These are phyloP conservation scores for Setipinna tenuifilis DNA, from an alignment of 2,797 vertebrate genomes.

Conservation along the genomic window DNA sequence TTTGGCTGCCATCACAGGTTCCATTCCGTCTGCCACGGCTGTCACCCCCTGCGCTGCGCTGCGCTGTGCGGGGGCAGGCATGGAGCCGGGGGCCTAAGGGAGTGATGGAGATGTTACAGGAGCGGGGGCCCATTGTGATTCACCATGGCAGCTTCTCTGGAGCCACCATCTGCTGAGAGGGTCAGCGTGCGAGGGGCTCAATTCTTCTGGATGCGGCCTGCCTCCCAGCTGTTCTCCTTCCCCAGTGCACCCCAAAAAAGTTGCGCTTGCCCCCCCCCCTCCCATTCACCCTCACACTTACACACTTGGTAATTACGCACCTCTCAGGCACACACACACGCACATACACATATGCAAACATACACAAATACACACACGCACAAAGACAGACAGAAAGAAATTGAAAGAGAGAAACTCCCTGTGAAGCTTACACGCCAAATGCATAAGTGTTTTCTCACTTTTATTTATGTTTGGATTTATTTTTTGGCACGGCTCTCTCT, in stretches of 20 bases:
- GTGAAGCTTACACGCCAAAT: not conserved
- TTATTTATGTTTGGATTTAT: slow-evolving; percentile 34
- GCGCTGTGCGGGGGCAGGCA: slow-evolving; percentile 61
- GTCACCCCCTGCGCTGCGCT: slow-evolving; percentile 34
- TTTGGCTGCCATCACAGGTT: slow-evolving; percentile 29
- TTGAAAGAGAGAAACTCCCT: not conserved
- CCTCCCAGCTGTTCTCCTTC: slow-evolving; percentile 80
- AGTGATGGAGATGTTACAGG: slow-evolving; percentile 81
- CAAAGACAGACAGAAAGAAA: slow-evolving; percentile 53
- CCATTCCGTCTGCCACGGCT: slow-evolving; percentile 37
- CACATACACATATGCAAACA: slow-evolving; percentile 53
- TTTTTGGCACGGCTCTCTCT: slow-evolving; percentile 19
- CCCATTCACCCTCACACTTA: not conserved
- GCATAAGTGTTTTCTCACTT: not conserved
- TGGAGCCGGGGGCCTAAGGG: slow-evolving; percentile 65
- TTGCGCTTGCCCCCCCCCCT: not conserved
- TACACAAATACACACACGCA: slow-evolving; percentile 57
- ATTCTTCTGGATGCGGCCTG: slow-evolving; percentile 77
- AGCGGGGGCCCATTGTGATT: slow-evolving; percentile 74
- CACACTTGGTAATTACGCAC: not conserved
- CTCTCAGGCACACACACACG: not conserved
- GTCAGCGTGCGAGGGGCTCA: slow-evolving; percentile 76
- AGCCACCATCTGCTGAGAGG: slow-evolving; percentile 82
- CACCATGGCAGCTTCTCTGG: slow-evolving; percentile 75
- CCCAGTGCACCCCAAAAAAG: slow-evolving; percentile 46